These are phyloP conservation scores for Geococcyx californianus DNA, from an alignment of 2,113 vertebrate genomes.

Conservation along the genomic window DNA sequence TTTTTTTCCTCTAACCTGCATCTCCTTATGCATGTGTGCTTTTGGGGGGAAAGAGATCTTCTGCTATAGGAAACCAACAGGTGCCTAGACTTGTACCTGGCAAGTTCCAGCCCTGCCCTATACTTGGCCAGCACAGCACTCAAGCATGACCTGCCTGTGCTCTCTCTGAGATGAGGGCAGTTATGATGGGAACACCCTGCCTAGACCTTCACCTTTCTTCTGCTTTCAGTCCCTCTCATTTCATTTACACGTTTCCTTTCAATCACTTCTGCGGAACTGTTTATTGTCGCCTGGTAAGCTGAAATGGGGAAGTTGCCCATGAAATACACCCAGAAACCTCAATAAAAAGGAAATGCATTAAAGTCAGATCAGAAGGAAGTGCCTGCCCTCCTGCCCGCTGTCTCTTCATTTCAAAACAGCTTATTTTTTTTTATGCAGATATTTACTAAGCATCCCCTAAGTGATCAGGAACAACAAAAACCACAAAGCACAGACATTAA, in stretches of 20 bases:
- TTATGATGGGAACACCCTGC: background rate
- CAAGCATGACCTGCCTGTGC: background rate
- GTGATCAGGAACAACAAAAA: background rate
- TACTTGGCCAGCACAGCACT: too few relatives aligned
- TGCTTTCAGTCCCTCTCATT: background rate
- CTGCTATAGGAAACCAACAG: background rate
- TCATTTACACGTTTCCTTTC: background rate
- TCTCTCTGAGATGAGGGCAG: background rate
- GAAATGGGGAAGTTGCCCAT: background rate
- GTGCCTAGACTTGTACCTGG: background rate
- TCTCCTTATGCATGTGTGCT: accelerated
- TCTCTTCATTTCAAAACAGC: background rate
- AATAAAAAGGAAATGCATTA: background rate
- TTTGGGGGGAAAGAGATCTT: background rate
- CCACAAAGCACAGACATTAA: background rate
- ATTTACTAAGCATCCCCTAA: background rate
- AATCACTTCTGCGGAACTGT: background rate
- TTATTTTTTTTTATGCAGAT: background rate
- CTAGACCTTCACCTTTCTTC: background rate
- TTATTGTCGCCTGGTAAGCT: background rate
- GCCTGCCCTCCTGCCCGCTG: background rate
- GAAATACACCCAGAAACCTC: background rate
- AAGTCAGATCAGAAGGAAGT: background rate
- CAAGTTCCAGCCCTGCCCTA: background rate
- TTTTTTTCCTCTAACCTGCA: background rate